Evolutionary conservation across 2,797 vertebrate genomes (phyloP).

Genomic region (Pogonophryne albipinna): DNA sequence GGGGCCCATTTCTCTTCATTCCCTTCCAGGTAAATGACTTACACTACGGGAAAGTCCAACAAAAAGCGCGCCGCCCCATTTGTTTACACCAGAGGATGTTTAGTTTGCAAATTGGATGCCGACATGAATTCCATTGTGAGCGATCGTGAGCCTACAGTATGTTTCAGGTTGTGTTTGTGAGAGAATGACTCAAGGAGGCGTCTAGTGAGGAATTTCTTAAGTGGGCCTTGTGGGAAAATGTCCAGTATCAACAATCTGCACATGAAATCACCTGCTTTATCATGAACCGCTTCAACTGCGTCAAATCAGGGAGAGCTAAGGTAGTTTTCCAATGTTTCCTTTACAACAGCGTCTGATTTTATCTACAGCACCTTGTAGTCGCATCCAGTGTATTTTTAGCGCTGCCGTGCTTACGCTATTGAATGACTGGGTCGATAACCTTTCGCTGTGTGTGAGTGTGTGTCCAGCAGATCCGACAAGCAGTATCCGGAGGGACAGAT

Average conservation of each 20-base stretch:
- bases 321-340: constrained; percentile 2
- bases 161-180: constrained; percentile 23
- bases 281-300: constrained; percentile 15
- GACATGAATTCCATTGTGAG: constrained; percentile 65
- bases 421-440: constrained; percentile 54
- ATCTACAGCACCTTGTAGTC: constrained; percentile 7
- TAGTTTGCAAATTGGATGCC: constrained; percentile 72
- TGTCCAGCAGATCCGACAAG: constrained; percentile 53
- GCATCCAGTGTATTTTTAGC: background rate
- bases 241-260: constrained; percentile 69
- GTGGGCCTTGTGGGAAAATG: constrained; percentile 74
- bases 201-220: constrained; percentile 69
- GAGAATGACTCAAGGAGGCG: constrained; percentile 49
- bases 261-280: constrained; percentile 76
- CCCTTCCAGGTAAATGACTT: constrained; percentile 63
- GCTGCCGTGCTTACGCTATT: constrained; percentile 9
- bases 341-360: constrained; percentile 4
- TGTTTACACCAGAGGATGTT: constrained; percentile 78
- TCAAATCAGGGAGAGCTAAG: background rate
- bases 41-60: constrained; percentile 48
- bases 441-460: constrained; percentile 24
- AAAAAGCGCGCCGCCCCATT: constrained; percentile 41
- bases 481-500: constrained; percentile 67
- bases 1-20: constrained; percentile 60
- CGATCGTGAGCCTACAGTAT: constrained; percentile 38